These are phyloP conservation scores for Cheilosia grossa DNA, from an alignment of 2,888 invertebrate genomes.

Conservation along the genomic window DNA sequence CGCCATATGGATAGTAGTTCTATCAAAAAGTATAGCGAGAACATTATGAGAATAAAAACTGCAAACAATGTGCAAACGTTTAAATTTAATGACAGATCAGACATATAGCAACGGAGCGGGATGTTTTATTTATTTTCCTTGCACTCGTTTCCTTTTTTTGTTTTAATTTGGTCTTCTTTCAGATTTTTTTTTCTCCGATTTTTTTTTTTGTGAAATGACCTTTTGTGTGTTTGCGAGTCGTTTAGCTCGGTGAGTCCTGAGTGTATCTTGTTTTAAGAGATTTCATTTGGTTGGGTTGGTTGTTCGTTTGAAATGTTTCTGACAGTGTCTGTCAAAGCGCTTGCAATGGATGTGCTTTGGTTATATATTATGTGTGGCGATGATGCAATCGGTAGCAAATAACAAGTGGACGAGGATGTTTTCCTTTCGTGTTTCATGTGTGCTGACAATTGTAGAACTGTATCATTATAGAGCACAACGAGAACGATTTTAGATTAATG, in stretches of 20 bases:
- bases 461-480: neutral
- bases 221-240: conserved; percentile 26
- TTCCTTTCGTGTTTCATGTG: neutral
- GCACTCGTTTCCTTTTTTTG: conserved; percentile 48
- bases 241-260: neutral
- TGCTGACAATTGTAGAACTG: conserved; percentile 9
- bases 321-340: conserved; percentile 23
- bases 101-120: conserved; percentile 30
- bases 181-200: neutral
- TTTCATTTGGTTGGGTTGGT: conserved; percentile 38
- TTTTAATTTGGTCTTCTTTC: conserved; percentile 12
- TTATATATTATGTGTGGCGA: neutral
- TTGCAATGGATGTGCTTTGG: conserved; percentile 3
- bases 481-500: conserved; percentile 6
- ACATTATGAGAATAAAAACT: conserved; percentile 56
- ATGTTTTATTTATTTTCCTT: conserved; percentile 68
- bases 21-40: conserved; percentile 1
- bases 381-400: conserved; percentile 26
- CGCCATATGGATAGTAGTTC: conserved; percentile 47
- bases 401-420: conserved; percentile 26
- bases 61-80: conserved; percentile 73
- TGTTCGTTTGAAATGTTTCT: conserved; percentile 31
- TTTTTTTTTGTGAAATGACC: conserved; percentile 51
- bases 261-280: conserved; percentile 27
- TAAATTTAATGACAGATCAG: conserved; percentile 71